Evolutionary conservation across 2,113 vertebrate species (phyloP).

Genomic region (Tyrannus savana): DNA sequence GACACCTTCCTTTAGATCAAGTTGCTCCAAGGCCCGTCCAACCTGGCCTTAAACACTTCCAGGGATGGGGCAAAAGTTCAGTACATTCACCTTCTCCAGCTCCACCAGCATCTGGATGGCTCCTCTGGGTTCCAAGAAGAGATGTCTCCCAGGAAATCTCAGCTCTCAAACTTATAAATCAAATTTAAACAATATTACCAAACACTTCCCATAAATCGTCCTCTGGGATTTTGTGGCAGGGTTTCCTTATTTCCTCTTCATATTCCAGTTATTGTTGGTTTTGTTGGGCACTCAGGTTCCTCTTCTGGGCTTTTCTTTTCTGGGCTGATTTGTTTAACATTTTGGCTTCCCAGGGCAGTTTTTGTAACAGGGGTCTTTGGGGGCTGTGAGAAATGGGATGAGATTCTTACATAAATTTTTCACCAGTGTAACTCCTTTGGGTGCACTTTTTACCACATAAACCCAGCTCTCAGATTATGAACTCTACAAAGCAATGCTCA

Average conservation of each 20-base stretch:
- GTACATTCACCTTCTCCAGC: not conserved
- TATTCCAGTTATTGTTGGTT: not conserved
- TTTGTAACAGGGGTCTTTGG: not conserved
- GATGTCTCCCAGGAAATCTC: not conserved
- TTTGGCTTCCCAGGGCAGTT: not conserved
- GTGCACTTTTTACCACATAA: not conserved
- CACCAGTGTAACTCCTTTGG: not conserved
- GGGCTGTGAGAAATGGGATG: not conserved
- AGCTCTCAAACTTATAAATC: not conserved
- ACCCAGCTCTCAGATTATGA: not conserved
- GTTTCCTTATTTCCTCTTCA: not conserved
- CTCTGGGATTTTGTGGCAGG: not conserved
- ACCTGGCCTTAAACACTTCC: not conserved
- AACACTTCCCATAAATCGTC: not conserved
- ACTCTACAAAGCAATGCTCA: not conserved
- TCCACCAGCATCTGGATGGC: not conserved
- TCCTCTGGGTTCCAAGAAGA: not conserved
- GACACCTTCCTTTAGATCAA: not conserved
- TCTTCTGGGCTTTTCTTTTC: not conserved
- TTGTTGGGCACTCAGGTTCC: not conserved
- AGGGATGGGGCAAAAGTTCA: not conserved
- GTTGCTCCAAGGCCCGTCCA: not conserved
- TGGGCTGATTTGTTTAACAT: not conserved
- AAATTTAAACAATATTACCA: not conserved
- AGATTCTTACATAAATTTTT: not conserved